phyloP scores from a whole-genome alignment of 2,113 vertebrate genomes.

The Tupaia chinensis region DNA sequence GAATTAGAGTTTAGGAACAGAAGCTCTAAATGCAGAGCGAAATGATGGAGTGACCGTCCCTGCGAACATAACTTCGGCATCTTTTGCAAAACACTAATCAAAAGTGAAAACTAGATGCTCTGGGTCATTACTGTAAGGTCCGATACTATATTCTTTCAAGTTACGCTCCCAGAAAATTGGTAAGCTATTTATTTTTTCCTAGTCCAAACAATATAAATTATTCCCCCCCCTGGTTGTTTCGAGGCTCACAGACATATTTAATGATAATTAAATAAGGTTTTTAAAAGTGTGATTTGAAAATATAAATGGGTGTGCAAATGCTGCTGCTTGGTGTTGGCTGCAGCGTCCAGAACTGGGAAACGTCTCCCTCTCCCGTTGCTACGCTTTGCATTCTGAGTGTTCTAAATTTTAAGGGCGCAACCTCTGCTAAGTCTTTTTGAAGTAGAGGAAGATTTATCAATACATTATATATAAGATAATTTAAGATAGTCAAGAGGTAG shows the following conservation, averaged over 20 bases:
- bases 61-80: neutral
- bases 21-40: neutral
- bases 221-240: neutral
- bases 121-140: neutral
- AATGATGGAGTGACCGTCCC: neutral
- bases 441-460: neutral
- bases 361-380: neutral
- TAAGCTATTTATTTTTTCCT: neutral
- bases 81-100: neutral
- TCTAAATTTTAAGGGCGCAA: neutral
- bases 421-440: neutral
- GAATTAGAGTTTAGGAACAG: neutral
- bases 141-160: neutral
- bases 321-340: neutral
- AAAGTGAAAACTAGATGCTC: neutral
- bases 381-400: neutral
- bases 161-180: neutral
- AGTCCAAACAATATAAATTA: neutral
- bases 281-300: neutral
- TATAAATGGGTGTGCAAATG: neutral
- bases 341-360: no score
- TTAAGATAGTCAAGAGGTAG: neutral
- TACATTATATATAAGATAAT: neutral
- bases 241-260: neutral
- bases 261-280: conserved; percentile 4